Evolutionary conservation across 2,888 invertebrate species (phyloP), one percentile per base, ranked within the genome.

Genomic region (Macroteleia sp.): DNA sequence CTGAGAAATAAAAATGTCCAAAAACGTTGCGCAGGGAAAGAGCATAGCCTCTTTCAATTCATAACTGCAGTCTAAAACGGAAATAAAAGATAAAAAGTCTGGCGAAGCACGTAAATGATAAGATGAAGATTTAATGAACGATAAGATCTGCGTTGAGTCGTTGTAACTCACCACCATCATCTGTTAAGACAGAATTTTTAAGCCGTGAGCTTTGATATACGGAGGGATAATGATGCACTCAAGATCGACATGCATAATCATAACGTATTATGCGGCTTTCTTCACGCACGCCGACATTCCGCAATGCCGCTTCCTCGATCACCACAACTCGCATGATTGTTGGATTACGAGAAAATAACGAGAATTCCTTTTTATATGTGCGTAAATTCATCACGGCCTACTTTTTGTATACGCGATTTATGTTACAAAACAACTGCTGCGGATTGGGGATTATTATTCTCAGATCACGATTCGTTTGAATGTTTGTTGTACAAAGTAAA

Each of bases 221-320:
- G 70, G 36, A 57, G 61, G 66, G 56, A 56, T 77, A 73, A 77
- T 73, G 77, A 73, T 54, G 77, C 73, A 50, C 77, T 77, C 50
- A 50, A 61, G 67, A 67, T 77, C 77, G 67, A 62, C 73, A 41
- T 73, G 64, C 67, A 73, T 73, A 69, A 77, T 73, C 77, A 73
- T 67, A 73, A 77, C 77, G 77, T 73, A 46, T 77, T 69, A 69
- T 57, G 67, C 73, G 50, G 62, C 77, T 67, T 73, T 69, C 77
- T 67, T 69, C 67, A 44, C 73, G 73, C 62, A 39, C 44, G 66
- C 67, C 67, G 71, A 71, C 77, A 71, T 77, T 73, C 67, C 71
- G 73, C 62, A 30, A 30, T 42, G 28, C 30, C 36, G 71, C 69
- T 73, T 77, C 67, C 64, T 61, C 34, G 41, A 41, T 54, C 62